Conservation (phyloP, 2,113 vertebrate species). For the Oryzias javanicus region DNA sequence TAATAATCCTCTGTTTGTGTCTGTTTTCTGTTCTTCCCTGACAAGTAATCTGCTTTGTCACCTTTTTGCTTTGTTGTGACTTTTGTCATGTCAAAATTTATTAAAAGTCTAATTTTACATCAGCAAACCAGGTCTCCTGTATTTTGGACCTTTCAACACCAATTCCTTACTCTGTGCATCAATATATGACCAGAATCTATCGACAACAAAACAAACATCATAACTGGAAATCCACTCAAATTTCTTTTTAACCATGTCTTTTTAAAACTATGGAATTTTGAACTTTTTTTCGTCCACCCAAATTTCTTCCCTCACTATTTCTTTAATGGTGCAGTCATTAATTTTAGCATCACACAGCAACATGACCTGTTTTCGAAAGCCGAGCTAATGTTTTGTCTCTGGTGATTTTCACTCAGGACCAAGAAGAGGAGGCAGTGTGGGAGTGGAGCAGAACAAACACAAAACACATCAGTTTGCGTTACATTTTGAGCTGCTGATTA, state of each 20-base stretch:
- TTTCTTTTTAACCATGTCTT: constrained; percentile 34
- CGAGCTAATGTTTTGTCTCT: constrained; percentile 21
- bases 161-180: too few relatives aligned
- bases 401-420: constrained; percentile 20
- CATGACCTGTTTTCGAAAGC: constrained; percentile 46
- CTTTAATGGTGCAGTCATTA: constrained; percentile 24
- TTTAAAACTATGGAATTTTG: constrained; percentile 12
- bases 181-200: too few relatives aligned
- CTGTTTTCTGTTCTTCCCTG: too few relatives aligned
- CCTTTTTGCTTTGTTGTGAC: too few relatives aligned
- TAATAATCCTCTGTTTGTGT: too few relatives aligned
- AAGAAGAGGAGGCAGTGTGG: constrained; percentile 19
- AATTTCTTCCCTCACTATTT: constrained; percentile 5
- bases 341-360: constrained; percentile 45
- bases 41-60: too few relatives aligned
- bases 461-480: constrained; percentile 1
- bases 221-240: background rate
- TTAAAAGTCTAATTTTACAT: too few relatives aligned
- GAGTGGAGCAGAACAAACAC: background rate
- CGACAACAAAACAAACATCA: too few relatives aligned
- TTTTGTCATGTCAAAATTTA: too few relatives aligned
- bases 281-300: constrained; percentile 4
- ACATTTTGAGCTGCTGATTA: background rate
- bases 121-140: too few relatives aligned
- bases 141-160: too few relatives aligned